Conservation (phyloP, 2,888 invertebrate species). For the Tetropium fuscum region DNA sequence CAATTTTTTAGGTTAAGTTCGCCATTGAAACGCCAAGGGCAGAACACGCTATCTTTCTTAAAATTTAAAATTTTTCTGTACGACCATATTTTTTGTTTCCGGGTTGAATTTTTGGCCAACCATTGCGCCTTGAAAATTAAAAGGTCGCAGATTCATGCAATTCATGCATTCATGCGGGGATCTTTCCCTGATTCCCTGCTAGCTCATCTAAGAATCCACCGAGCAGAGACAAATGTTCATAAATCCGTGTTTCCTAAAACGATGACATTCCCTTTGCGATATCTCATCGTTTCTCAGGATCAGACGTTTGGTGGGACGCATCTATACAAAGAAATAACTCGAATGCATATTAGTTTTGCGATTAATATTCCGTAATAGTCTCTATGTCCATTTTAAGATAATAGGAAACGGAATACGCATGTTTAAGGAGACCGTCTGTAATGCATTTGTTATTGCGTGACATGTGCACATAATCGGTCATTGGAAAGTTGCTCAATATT, state of each 20-base stretch:
- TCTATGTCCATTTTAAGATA: constrained; percentile 17
- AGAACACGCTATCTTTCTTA: too few relatives aligned
- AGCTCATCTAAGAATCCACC: too few relatives aligned
- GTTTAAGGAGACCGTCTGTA: constrained; percentile 1
- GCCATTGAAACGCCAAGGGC: too few relatives aligned
- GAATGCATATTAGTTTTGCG: constrained; percentile 10
- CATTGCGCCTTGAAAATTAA: too few relatives aligned
- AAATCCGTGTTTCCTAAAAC: constrained; percentile 7
- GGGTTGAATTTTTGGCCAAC: too few relatives aligned
- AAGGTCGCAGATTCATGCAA: too few relatives aligned
- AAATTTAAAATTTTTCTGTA: too few relatives aligned
- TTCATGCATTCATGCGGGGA: too few relatives aligned
- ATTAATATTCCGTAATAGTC: constrained; percentile 20
- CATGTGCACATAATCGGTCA: constrained; percentile 6
- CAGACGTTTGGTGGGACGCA: constrained; percentile 1
- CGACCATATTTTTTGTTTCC: too few relatives aligned
- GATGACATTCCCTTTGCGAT: constrained; percentile 5
- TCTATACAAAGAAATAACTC: constrained; percentile 7
- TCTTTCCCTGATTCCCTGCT: too few relatives aligned
- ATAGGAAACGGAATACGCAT: constrained; percentile 24
- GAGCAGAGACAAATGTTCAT: constrained; percentile 2
- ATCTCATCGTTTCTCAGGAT: constrained; percentile 5
- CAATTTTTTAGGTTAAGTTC: too few relatives aligned
- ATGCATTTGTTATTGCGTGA: background rate
- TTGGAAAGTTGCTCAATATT: constrained; percentile 27